These are phyloP conservation scores for Eucidaris tribuloides DNA, from an alignment of 35 echinoderm and acorn worm genomes.

Conservation along the genomic window DNA sequence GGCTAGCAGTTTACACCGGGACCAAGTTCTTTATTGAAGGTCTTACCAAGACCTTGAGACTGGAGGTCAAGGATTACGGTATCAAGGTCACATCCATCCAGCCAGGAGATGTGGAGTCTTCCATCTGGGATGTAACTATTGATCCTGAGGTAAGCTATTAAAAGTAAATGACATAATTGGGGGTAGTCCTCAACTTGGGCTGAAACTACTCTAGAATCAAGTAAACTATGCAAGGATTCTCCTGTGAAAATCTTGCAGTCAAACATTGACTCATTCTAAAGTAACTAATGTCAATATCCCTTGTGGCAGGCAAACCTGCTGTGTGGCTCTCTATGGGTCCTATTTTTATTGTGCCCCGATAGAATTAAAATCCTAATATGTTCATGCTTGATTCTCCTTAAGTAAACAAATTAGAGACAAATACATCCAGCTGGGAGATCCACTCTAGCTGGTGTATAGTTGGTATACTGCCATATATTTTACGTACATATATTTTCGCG, in stretches of 20 bases:
- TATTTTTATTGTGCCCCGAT: too few species aligned
- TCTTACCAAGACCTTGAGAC: slow-evolving; percentile 49
- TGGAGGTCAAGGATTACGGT: slow-evolving; percentile 52
- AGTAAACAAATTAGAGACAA: too few species aligned
- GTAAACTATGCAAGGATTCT: background rate
- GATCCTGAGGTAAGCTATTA: slow-evolving; percentile 70
- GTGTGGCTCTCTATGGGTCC: background rate
- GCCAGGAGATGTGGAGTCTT: slow-evolving; percentile 59
- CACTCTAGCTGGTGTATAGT: too few species aligned
- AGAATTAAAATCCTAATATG: too few species aligned
- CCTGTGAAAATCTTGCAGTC: background rate
- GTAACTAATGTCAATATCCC: background rate
- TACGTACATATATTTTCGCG: too few species aligned
- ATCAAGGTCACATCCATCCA: slow-evolving; percentile 62
- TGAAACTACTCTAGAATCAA: too few species aligned
- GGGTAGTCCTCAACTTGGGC: too few species aligned
- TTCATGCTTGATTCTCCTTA: too few species aligned
- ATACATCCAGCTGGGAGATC: too few species aligned
- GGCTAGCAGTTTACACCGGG: slow-evolving; percentile 62
- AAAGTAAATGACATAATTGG: too few species aligned
- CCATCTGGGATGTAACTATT: slow-evolving; percentile 4
- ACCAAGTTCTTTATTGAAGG: slow-evolving; percentile 83
- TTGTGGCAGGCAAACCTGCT: background rate
- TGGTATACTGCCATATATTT: too few species aligned
- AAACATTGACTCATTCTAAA: background rate